Conservation (phyloP, 2,113 vertebrate genomes). For the Chloebia gouldiae region DNA sequence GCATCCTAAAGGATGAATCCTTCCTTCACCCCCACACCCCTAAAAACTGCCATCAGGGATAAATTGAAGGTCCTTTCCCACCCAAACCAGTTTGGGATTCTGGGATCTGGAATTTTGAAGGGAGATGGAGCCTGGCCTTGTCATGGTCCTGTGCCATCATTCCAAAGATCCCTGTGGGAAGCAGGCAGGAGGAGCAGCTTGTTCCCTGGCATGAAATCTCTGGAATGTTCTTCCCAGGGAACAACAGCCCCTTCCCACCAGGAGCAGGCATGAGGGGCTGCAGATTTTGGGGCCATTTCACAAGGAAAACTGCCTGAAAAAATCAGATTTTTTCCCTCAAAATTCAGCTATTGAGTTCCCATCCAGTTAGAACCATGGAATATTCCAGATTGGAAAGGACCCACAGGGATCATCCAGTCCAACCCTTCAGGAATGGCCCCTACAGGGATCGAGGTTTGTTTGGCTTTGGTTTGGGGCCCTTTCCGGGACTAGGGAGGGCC, state of each 20-base stretch:
- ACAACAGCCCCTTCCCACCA: not conserved
- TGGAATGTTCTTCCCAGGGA: not conserved
- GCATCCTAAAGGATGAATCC: not conserved
- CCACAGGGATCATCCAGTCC: not conserved
- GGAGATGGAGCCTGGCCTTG: not conserved
- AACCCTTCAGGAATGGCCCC: not conserved
- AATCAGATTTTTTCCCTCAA: not conserved
- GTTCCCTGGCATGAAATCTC: not conserved
- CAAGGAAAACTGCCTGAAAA: not conserved
- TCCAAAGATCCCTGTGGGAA: not conserved
- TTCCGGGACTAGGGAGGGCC: not conserved
- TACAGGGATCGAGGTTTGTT: not conserved
- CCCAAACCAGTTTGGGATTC: not conserved
- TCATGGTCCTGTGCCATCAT: not conserved
- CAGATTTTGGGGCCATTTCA: not conserved
- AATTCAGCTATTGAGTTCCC: not conserved
- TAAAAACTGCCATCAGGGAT: not conserved
- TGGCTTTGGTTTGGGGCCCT: not conserved
- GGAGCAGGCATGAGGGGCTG: not conserved
- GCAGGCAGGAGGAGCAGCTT: not conserved
- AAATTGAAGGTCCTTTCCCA: not conserved
- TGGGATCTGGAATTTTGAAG: not conserved
- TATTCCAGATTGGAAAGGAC: accelerated
- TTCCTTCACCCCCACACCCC: not conserved
- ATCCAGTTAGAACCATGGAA: accelerated